phyloP scores from a whole-genome alignment of 1,140 invertebrate genomes.

The Centruroides vittatus region DNA sequence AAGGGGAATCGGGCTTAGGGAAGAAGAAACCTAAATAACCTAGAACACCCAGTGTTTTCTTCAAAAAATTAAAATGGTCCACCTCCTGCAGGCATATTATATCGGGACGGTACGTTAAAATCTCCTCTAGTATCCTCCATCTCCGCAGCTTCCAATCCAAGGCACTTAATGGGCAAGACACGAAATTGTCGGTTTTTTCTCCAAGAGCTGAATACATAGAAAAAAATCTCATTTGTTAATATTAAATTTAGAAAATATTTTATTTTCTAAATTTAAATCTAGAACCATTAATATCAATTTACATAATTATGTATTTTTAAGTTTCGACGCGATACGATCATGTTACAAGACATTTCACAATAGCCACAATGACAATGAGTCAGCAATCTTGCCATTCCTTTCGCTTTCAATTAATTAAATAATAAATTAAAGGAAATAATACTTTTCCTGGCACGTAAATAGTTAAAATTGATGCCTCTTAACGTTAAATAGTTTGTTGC shows the following conservation, averaged over 20 bases:
- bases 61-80: slow-evolving; percentile 58
- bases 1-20: slow-evolving; percentile 64
- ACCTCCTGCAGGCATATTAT: slow-evolving; percentile 53
- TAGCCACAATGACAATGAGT: background rate
- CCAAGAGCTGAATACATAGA: slow-evolving; percentile 42
- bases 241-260: background rate
- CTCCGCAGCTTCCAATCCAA: slow-evolving; percentile 51
- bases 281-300: background rate
- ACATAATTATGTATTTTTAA: background rate
- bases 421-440: no score
- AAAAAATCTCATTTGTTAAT: no score
- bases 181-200: slow-evolving; percentile 54
- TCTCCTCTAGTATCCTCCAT: slow-evolving; percentile 54
- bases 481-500: no score
- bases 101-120: slow-evolving; percentile 49
- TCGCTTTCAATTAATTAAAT: no score
- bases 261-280: slow-evolving; percentile 1
- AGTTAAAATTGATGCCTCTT: no score
- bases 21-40: slow-evolving; percentile 56
- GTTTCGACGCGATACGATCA: background rate
- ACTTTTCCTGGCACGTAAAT: no score
- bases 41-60: slow-evolving; percentile 41
- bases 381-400: background rate
- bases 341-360: background rate
- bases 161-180: slow-evolving; percentile 50